Conservation (phyloP, 2,797 vertebrate species). For the Pristis pectinata region DNA sequence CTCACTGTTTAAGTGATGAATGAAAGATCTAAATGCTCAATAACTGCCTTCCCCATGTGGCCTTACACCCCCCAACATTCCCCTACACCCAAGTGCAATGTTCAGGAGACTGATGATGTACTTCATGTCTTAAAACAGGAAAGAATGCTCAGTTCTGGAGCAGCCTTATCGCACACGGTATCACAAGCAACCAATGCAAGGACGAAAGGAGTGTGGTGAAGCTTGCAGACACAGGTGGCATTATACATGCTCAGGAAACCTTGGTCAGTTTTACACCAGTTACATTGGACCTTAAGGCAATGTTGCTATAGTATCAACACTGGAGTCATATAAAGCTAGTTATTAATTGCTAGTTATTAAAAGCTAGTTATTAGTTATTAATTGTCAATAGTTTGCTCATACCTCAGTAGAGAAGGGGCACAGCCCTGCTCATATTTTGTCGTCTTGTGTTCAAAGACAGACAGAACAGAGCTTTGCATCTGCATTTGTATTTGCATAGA, state of each 20-base stretch:
- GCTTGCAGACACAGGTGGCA: neutral
- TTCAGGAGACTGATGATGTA: neutral
- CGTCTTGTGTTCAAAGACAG: neutral
- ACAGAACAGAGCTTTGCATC: neutral
- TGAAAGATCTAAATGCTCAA: neutral
- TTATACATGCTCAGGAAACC: neutral
- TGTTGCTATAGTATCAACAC: neutral
- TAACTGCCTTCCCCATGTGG: neutral
- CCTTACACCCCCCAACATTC: no score
- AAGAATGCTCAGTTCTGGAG: neutral
- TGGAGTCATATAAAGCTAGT: neutral
- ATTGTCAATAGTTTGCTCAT: neutral
- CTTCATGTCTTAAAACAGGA: neutral
- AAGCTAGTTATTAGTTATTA: no score
- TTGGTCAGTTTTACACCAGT: neutral
- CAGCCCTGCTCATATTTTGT: neutral
- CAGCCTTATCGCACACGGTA: neutral
- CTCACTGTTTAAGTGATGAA: neutral
- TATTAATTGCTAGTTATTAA: no score
- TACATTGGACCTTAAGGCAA: neutral
- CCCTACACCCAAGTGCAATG: neutral
- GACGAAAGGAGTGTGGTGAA: neutral
- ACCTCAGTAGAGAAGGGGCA: neutral
- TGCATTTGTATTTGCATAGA: neutral
- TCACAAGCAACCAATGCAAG: neutral